phyloP scores from a whole-genome alignment of 2,888 invertebrate species.

The Lepidocyrtoides sp. region DNA sequence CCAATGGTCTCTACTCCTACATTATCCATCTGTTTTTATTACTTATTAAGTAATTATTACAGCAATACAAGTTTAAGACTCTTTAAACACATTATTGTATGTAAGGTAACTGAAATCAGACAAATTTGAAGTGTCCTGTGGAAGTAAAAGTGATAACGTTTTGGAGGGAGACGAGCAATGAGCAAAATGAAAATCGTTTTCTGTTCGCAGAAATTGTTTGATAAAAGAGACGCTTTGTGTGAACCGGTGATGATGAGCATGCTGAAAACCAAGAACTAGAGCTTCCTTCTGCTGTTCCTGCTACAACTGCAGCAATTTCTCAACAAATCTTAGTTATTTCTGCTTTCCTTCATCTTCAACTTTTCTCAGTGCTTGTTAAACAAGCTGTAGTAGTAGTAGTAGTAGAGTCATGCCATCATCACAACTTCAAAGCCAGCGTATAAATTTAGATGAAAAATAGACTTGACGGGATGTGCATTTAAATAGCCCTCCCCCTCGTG shows the following conservation, averaged over 20 bases:
- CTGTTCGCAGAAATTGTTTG: not conserved
- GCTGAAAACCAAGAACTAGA: constrained; percentile 1
- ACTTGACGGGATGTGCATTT: not conserved
- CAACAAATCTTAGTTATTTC: not conserved
- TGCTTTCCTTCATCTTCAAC: not conserved
- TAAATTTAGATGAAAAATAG: not conserved
- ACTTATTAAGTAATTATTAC: not conserved
- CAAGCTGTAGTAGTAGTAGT: too few relatives aligned
- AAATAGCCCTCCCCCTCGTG: not conserved
- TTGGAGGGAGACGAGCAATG: not conserved
- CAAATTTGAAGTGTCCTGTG: not conserved
- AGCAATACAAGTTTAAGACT: not conserved
- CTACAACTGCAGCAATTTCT: not conserved
- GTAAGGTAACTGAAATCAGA: constrained; percentile 11
- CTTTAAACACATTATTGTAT: not conserved
- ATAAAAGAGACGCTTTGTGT: constrained; percentile 14
- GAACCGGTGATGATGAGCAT: not conserved
- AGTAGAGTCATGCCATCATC: not conserved
- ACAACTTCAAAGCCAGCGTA: not conserved
- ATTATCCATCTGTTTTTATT: not conserved
- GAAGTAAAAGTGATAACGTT: not conserved
- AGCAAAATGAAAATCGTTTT: not conserved
- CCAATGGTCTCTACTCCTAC: not conserved
- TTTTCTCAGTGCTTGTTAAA: not conserved
- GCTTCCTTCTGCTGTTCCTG: not conserved